Evolutionary conservation across 2,113 vertebrate species (phyloP).

Genomic region (Sorex araneus): DNA sequence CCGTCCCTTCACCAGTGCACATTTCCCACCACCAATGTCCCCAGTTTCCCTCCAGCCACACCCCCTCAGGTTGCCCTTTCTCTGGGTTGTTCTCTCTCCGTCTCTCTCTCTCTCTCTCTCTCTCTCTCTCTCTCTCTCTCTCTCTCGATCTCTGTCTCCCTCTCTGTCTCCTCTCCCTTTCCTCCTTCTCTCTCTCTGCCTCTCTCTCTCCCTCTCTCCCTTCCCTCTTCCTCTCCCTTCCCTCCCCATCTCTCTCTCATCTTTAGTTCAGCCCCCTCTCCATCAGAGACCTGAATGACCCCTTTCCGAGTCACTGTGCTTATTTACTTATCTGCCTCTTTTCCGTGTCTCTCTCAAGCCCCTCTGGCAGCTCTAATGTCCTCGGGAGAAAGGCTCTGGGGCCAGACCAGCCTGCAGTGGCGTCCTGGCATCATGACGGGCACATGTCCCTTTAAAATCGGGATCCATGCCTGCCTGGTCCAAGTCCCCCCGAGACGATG

Average conservation of each 20-base stretch:
- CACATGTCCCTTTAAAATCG: slow-evolving; percentile 1
- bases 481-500: not conserved
- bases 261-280: too few species aligned
- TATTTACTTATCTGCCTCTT: not conserved
- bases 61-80: too few species aligned
- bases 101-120: too few species aligned
- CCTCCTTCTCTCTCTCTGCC: not conserved
- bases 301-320: not conserved
- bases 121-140: too few species aligned
- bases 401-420: not conserved
- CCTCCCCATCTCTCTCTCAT: not conserved
- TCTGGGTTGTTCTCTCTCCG: too few species aligned
- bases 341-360: not conserved
- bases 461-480: not conserved
- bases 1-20: too few species aligned
- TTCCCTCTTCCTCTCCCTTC: not conserved
- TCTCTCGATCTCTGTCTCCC: too few species aligned
- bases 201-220: not conserved
- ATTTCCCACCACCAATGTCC: too few species aligned
- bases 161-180: too few species aligned
- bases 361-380: not conserved
- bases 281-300: not conserved
- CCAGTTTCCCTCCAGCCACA: not conserved
- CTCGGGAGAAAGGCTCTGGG: not conserved
- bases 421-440: not conserved